Conservation (phyloP, 1,140 invertebrate species). For the Habropoda laboriosa region DNA sequence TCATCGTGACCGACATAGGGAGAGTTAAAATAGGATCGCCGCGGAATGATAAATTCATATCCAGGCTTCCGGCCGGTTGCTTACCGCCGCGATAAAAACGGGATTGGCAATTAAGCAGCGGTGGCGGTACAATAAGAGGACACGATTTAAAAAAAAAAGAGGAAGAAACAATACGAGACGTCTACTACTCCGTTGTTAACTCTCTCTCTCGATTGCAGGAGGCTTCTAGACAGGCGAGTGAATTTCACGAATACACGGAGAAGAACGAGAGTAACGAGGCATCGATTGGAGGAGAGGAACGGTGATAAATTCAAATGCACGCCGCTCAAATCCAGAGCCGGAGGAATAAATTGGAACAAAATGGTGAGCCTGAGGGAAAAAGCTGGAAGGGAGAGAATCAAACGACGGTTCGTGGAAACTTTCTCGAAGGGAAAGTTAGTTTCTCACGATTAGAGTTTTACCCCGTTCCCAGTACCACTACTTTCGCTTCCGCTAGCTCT, state of each 20-base stretch:
- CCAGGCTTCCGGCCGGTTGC: background rate
- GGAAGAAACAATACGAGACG: background rate
- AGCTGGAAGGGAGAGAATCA: background rate
- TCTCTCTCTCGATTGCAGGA: background rate
- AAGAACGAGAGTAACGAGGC: conserved; percentile 14
- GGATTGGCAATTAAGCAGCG: conserved; percentile 16
- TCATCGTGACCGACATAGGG: conserved; percentile 4
- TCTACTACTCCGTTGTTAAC: too few species aligned
- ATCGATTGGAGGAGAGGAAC: conserved; percentile 37
- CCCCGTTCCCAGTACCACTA: conserved; percentile 25
- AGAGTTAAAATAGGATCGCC: background rate
- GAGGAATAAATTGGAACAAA: conserved; percentile 56
- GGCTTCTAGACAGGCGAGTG: too few species aligned
- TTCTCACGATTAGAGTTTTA: conserved; percentile 67
- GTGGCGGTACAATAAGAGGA: background rate
- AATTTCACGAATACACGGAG: conserved; percentile 26
- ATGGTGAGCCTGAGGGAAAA: conserved; percentile 27
- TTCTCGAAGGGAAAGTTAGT: conserved; percentile 64
- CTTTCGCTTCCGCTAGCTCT: conserved; percentile 49
- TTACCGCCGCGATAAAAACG: background rate
- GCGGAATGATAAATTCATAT: conserved; percentile 9
- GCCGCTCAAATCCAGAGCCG: conserved; percentile 44
- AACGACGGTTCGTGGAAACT: conserved; percentile 47
- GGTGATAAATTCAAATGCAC: conserved; percentile 51
- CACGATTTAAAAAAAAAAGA: too few species aligned